Evolutionary conservation across 2,113 vertebrate species (phyloP), one percentile per base, ranked within the genome.

Genomic region (Anas platyrhynchos): DNA sequence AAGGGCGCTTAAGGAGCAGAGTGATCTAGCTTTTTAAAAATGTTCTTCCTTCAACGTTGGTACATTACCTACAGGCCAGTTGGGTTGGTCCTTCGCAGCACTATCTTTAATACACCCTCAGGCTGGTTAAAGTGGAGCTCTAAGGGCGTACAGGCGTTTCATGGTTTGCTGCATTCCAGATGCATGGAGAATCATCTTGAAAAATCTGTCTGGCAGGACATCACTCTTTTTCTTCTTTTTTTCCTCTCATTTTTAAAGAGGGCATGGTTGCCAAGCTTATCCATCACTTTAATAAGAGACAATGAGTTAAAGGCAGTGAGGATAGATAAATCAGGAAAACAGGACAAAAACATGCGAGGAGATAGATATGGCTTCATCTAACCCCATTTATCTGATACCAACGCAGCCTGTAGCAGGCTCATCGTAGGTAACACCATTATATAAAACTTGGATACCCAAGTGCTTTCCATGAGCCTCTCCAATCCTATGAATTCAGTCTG

Each of bases 1-100:
- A 96, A 97, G 96, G 43, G 65, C 91, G 74, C 95, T 90, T 89
- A 97, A 95, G 94, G 77, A 97, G 71, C 71, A 93, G 83, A 88
- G 52, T 92, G 94, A 97, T 86, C 84, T 93, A 94, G 86, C 44
- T 68, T 88, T 96, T 81, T 48, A 91, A 92, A 95, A 96, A 96
- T 95, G 88, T 96, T 85, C 92, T 94, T 91, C 91, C 91, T 94
- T 95, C 65, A 78, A 62, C 36, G 11, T 29, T 59, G 95, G 89
- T 81, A n/a, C 59, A 22, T 93, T 95, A 96, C 96, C 96, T 96
- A 46, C 13, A 55, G 82, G 80, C 82, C 89, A 94, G 13, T 79
- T 73, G 71, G 52, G 5, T 38, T 61, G 68, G 84, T 55, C 43
- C 54, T 75, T 79, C 26, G 77, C 71, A 84, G 71, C 62, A 36